Base-by-base conservation (phyloP, 2,888 invertebrate genomes). In the Polyommatus iphigenia region DNA sequence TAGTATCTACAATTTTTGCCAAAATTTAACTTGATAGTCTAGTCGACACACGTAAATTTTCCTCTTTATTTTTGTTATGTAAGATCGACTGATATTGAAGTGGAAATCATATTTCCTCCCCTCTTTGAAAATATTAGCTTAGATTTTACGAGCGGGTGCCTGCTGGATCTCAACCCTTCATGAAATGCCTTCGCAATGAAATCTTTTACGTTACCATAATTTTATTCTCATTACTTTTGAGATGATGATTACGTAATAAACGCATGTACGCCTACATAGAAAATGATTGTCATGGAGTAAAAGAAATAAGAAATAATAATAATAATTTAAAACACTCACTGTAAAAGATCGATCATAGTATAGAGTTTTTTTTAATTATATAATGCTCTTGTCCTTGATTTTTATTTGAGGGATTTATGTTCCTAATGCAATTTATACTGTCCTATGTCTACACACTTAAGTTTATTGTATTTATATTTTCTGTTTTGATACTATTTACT, bases 131-230 rank as follows among this genome's bases (percentile, higher is more conserved):
- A 54, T 75, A 75, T 75, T 75, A 54, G 75, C 46, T 29, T 75
- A 46, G 75, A 75, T 75, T 75, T 75, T 75, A 75, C 75, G 75
- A 75, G 46, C 75, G 54, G 75, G 46, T 29, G 50, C 75, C 75
- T 54, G 50, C 46, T 54, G 24, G 75, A 54, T 54, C 24, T 75
- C 73, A 75, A 75, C 75, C 75, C 50, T 54, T 75, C 75, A 50
- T 72, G 72, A 72, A 50, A 54, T 50, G 46, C 75, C 75, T 18
- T 29, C 73, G 73, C 73, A 73, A 50, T 73, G 50, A 46, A 73
- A 73, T 73, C 18, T 75, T 75, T 75, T 75, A 75, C 54, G 75
- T 24, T 50, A 41, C 75, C 75, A 50, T 54, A 75, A 75, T 54
- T 50, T 75, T 75, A 50, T 54, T 75, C 50, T 75, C 75, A 54